Conservation (phyloP, 1,140 invertebrate species). For the Saccostrea echinata region DNA sequence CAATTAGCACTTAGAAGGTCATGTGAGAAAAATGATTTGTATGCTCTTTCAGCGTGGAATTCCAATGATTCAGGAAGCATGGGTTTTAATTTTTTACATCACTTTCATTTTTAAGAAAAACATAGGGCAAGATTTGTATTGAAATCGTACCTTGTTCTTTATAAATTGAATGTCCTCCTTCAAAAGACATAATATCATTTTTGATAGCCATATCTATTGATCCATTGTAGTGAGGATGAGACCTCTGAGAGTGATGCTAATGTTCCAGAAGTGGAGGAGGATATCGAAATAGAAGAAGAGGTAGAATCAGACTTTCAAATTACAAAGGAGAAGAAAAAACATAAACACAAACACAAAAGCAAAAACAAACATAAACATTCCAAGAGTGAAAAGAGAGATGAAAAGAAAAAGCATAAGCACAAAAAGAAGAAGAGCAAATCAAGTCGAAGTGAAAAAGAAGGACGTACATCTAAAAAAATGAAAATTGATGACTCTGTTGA, state of each 20-base stretch:
- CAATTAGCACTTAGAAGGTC: too few relatives aligned
- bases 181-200: background rate
- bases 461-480: slow-evolving; percentile 51
- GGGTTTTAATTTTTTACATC: too few relatives aligned
- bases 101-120: too few relatives aligned
- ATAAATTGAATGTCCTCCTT: too few relatives aligned
- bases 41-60: too few relatives aligned
- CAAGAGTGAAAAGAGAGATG: slow-evolving; percentile 56
- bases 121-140: too few relatives aligned
- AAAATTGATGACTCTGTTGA: slow-evolving; percentile 61
- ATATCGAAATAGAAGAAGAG: slow-evolving; percentile 45
- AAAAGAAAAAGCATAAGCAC: slow-evolving; percentile 59
- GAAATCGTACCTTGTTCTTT: too few relatives aligned
- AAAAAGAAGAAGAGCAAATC: slow-evolving; percentile 51
- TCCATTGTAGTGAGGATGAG: slow-evolving; percentile 55
- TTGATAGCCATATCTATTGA: background rate
- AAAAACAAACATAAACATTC: slow-evolving; percentile 74
- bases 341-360: slow-evolving; percentile 79
- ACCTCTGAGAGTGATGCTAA: slow-evolving; percentile 59
- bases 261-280: background rate
- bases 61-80: too few relatives aligned
- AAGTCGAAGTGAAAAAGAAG: slow-evolving; percentile 41
- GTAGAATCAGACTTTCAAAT: slow-evolving; percentile 49
- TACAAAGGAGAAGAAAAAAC: slow-evolving; percentile 75
- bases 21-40: too few relatives aligned